phyloP scores from a whole-genome alignment of 2,113 vertebrate species.

The Mesitornis unicolor region DNA sequence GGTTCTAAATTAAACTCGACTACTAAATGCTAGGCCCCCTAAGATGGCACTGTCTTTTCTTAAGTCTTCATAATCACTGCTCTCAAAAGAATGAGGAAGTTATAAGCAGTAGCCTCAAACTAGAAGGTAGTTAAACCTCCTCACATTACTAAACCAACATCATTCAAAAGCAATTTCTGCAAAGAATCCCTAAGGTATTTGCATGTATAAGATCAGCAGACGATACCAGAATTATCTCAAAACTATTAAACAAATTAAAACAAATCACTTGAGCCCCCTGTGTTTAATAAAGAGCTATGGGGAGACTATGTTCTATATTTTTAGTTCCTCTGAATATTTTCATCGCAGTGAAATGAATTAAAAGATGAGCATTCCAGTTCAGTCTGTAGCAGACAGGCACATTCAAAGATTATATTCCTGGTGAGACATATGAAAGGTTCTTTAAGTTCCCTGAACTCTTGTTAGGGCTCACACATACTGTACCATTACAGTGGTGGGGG shows the following conservation, averaged over 20 bases:
- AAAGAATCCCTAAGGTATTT: not conserved
- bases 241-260: constrained; percentile 22
- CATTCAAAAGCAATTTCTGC: not conserved
- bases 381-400: not conserved
- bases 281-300: constrained; percentile 7
- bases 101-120: not conserved
- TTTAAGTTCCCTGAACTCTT: not conserved
- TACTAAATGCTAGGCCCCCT: not conserved
- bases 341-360: not conserved
- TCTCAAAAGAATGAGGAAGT: not conserved
- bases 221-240: not conserved
- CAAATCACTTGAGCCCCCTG: not conserved
- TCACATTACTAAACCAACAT: not conserved
- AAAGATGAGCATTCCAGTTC: not conserved
- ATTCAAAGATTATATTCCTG: not conserved
- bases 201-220: not conserved
- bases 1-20: not conserved
- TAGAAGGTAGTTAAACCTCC: not conserved
- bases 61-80: not conserved
- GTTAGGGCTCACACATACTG: not conserved
- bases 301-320: not conserved
- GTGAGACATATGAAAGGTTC: not conserved
- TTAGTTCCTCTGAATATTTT: not conserved
- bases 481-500: not conserved
- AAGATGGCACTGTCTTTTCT: not conserved